Base-by-base conservation (phyloP, 2,888 invertebrate genomes). In the Mimumesa dahlbomi region DNA sequence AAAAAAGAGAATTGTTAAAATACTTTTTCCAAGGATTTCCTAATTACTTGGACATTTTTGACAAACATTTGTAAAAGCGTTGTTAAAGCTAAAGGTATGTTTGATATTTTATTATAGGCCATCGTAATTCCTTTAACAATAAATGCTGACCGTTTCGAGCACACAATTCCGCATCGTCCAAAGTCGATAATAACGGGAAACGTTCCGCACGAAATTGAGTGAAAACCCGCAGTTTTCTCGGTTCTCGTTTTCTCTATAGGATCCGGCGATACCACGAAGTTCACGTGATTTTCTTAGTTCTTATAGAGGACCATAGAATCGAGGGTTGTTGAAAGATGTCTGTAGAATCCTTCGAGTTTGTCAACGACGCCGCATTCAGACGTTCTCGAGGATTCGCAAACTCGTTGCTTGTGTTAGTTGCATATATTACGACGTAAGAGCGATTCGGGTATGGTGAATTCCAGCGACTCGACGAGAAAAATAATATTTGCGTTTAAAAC, bases 281-380 rank as follows among this genome's bases (percentile, higher is more conserved):
- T 25, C 7, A 3, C 25, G 25, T 7, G 40, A 19, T 42, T 42
- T 42, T n/a, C 14, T 42, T 42, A 19, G 6, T n/a, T 16, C 7
- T 42, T 19, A 14, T 2, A 36, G 18, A 21, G 36, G 18, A 36
- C 5, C 50, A 36, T 16, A 36, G 22, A 50, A 50, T 50, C 34
- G 50, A 11, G 36, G 36, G 36, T n/a, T 13, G 31, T 50, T 16
- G 36, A 50, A 31, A 16, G 36, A 11, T 11, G 40, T 42, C 40
- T 42, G 40, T 18, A 18, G 40, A 16, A 16, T 42, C 40, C 40
- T 42, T 42, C 40, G n/a, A 18, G 40, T 42, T 5, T 3, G 16
- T n/a, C 6, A 19, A 42, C 40, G 40, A 16, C 11, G 40, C 6
- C 40, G 18, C 14, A 42, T 42, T 11, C 16, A 19, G 40, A n/a